These are phyloP conservation scores for Cryptoblepharus egeriae DNA, from an alignment of 2,797 vertebrate genomes.

Conservation along the genomic window DNA sequence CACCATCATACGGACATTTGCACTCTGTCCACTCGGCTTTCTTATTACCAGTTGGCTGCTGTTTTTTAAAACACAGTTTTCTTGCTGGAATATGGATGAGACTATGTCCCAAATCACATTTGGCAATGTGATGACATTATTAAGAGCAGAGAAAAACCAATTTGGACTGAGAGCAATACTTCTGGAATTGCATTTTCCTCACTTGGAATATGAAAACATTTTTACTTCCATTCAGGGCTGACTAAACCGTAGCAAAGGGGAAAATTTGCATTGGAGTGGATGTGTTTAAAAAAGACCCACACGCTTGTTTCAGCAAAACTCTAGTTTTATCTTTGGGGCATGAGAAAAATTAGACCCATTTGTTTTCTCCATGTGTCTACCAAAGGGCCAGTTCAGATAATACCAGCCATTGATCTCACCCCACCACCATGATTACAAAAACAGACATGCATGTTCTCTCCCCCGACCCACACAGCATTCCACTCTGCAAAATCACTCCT, in stretches of 20 bases:
- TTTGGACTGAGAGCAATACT: background rate
- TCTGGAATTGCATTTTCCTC: background rate
- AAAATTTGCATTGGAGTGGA: too few relatives aligned
- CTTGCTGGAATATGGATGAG: background rate
- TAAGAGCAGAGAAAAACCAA: background rate
- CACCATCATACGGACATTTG: too few relatives aligned
- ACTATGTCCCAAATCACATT: background rate
- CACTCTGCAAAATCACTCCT: too few relatives aligned
- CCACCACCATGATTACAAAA: too few relatives aligned
- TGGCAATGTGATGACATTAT: background rate
- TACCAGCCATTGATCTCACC: too few relatives aligned
- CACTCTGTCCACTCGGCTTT: too few relatives aligned
- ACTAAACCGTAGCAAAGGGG: background rate
- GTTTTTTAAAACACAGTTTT: background rate
- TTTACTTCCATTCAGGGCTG: background rate
- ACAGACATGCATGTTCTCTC: too few relatives aligned
- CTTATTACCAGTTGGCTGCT: too few relatives aligned
- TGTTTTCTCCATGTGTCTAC: background rate
- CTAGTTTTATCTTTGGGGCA: background rate
- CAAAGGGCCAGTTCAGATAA: background rate
- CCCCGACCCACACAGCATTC: too few relatives aligned
- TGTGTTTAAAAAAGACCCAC: too few relatives aligned
- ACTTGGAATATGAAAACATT: background rate
- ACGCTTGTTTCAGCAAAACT: background rate
- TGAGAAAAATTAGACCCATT: background rate